phyloP scores from a whole-genome alignment of 2,113 vertebrate genomes.

The Passer domesticus region DNA sequence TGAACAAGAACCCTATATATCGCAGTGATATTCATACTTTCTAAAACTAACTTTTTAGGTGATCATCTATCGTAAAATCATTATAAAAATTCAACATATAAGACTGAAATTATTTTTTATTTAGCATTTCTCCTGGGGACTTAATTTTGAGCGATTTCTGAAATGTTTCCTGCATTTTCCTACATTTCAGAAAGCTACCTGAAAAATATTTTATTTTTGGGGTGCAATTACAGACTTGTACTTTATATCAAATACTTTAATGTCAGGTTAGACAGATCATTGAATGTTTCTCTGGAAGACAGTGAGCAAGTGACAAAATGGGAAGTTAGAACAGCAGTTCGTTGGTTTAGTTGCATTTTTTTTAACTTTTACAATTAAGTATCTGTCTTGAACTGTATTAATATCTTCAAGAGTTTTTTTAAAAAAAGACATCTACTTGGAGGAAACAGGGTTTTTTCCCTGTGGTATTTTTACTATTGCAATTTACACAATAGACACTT shows the following conservation, averaged over 20 bases:
- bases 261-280: neutral
- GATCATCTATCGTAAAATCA: neutral
- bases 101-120: neutral
- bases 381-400: neutral
- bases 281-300: neutral
- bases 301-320: neutral
- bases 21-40: neutral
- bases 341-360: neutral
- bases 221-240: neutral
- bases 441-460: fast-evolving
- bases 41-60: neutral
- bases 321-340: neutral
- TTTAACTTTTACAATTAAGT: neutral
- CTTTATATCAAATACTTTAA: neutral
- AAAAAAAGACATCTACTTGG: neutral
- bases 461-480: neutral
- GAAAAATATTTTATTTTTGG: neutral
- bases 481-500: neutral
- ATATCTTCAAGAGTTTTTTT: neutral
- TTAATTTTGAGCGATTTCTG: neutral
- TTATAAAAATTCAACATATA: neutral
- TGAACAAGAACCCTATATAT: neutral
- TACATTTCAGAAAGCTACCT: neutral
- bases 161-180: neutral
- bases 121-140: neutral